Evolutionary conservation across 2,797 vertebrate species (phyloP).

Genomic region (Gobio occitaniae): DNA sequence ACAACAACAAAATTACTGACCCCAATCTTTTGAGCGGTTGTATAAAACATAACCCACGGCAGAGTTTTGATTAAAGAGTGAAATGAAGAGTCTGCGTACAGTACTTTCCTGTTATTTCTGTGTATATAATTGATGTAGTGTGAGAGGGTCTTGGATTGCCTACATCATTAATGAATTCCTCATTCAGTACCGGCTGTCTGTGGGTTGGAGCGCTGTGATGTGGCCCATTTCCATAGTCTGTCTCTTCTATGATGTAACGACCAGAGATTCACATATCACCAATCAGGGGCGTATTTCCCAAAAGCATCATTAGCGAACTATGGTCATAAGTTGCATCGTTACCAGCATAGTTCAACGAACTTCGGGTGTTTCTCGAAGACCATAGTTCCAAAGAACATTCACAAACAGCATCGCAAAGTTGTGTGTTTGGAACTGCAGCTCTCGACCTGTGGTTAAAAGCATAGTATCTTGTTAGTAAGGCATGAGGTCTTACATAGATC

Average conservation of each 20-base stretch:
- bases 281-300: neutral
- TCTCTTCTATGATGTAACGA: neutral
- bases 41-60: no score
- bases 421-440: neutral
- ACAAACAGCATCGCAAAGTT: neutral
- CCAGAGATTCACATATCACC: neutral
- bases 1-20: no score
- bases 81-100: neutral
- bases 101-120: conserved; percentile 24
- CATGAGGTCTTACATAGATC: neutral
- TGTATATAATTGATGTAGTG: conserved; percentile 49
- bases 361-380: neutral
- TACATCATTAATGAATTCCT: conserved; percentile 50
- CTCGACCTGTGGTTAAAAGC: neutral
- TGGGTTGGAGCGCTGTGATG: no score
- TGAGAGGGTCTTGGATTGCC: conserved; percentile 46
- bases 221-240: neutral
- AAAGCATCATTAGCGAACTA: neutral
- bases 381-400: neutral
- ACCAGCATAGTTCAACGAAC: neutral
- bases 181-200: conserved; percentile 10
- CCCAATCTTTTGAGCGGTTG: no score
- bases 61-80: neutral
- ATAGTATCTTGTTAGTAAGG: neutral
- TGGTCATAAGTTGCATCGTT: neutral